Conservation (phyloP, 1,140 invertebrate species). For the Schmidtea mediterranea region DNA sequence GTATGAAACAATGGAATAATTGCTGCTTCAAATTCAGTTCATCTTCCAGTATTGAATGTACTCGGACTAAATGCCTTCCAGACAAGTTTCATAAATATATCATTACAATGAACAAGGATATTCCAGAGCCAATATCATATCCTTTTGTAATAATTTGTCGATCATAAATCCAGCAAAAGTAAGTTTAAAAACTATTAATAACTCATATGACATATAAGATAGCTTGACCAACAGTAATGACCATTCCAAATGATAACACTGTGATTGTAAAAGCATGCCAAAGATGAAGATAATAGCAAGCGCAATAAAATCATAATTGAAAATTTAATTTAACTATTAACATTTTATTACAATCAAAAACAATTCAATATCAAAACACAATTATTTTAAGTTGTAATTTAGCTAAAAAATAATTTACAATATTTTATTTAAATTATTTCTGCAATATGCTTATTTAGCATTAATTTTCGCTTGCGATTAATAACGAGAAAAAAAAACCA, state of each 20-base stretch:
- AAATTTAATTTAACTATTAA: too few species aligned
- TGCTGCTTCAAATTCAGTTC: constrained; percentile 89
- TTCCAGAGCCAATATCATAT: constrained; percentile 79
- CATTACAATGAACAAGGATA: constrained; percentile 96
- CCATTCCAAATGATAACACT: constrained; percentile 77
- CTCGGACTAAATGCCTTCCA: constrained; percentile 99
- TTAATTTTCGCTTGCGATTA: too few species aligned
- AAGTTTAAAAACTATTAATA: constrained; percentile 92
- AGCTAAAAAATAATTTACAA: too few species aligned
- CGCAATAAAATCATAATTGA: too few species aligned
- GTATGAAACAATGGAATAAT: constrained; percentile 83
- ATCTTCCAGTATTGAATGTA: constrained; percentile 76
- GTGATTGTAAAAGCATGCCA: too few species aligned
- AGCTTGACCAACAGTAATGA: constrained; percentile 96
- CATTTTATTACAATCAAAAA: too few species aligned
- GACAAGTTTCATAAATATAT: constrained; percentile 99
- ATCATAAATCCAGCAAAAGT: constrained; percentile 87
- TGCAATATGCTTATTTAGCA: too few species aligned
- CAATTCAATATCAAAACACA: too few species aligned
- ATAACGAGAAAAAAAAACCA: too few species aligned
- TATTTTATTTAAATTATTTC: too few species aligned
- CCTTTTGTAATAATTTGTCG: constrained; percentile 84
- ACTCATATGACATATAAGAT: constrained; percentile 99
- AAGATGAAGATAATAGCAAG: too few species aligned
- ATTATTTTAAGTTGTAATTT: too few species aligned